Evolutionary conservation across 2,113 vertebrate species (phyloP).

Genomic region (Equus przewalskii): DNA sequence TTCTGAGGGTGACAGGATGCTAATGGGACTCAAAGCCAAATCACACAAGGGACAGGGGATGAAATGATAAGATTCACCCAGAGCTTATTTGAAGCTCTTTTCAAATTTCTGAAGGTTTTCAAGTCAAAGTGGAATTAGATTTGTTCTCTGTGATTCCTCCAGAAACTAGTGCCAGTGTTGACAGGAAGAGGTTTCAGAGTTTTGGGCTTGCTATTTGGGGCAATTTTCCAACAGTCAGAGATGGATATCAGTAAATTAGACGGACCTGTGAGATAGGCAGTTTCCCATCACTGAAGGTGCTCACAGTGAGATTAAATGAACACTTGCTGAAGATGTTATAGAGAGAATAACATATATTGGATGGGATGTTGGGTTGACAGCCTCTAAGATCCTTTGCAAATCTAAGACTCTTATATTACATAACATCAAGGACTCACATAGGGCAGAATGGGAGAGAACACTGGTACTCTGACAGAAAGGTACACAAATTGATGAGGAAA

Average conservation of each 20-base stretch:
- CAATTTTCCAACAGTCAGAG: background rate
- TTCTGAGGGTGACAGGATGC: background rate
- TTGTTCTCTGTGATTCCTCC: background rate
- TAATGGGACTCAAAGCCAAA: background rate
- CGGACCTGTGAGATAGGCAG: background rate
- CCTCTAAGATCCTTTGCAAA: background rate
- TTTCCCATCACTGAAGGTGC: background rate
- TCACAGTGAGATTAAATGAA: background rate
- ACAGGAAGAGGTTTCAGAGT: background rate
- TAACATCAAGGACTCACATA: background rate
- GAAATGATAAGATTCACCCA: background rate
- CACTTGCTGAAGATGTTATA: background rate
- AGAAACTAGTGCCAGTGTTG: background rate
- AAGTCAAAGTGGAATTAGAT: background rate
- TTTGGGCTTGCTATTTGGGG: background rate
- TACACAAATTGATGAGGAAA: background rate
- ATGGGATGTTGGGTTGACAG: background rate
- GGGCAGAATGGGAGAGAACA: background rate
- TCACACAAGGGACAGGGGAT: background rate
- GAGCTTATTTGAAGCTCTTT: background rate
- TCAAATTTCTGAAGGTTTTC: conserved; percentile 38
- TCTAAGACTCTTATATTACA: background rate
- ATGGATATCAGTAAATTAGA: conserved; percentile 39
- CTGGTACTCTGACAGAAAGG: background rate
- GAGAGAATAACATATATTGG: background rate